These are phyloP conservation scores for Acrocyrtus sp. DNA, from an alignment of 2,888 invertebrate genomes.

Conservation along the genomic window DNA sequence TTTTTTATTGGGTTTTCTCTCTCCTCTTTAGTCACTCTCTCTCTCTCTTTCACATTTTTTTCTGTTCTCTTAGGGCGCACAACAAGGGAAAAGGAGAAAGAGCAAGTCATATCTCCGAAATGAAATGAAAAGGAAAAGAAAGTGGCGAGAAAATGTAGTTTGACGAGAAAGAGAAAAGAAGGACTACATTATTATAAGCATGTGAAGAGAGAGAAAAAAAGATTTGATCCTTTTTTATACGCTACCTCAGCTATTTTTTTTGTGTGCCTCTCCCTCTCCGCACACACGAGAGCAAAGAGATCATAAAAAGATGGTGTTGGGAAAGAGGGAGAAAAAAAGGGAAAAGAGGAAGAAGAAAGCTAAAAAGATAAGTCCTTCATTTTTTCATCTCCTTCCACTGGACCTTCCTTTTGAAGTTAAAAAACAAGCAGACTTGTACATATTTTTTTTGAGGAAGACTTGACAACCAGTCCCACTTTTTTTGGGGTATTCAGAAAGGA, in stretches of 20 bases:
- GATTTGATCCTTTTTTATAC: constrained; percentile 48
- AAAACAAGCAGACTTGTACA: constrained; percentile 20
- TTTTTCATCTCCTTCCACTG: no score
- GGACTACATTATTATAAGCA: no score
- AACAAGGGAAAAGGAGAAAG: neutral
- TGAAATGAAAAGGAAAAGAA: no score
- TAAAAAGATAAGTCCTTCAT: constrained; percentile 50
- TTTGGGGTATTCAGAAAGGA: constrained; percentile 20
- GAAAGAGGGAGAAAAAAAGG: no score
- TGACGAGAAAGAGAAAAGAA: no score
- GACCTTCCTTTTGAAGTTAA: constrained; percentile 35
- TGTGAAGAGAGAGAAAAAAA: constrained; percentile 12
- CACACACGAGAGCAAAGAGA: constrained; percentile 11
- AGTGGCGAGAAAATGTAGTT: no score
- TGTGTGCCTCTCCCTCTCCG: neutral
- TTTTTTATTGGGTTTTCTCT: constrained; percentile 47
- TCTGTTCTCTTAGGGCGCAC: no score
- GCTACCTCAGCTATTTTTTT: constrained; percentile 33
- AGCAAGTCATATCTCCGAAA: no score
- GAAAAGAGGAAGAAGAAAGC: no score
- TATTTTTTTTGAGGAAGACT: constrained; percentile 35
- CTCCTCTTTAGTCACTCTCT: no score
- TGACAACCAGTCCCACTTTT: constrained; percentile 48
- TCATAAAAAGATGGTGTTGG: constrained; percentile 42
- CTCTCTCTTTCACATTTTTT: no score